Conservation (phyloP, 2,888 invertebrate species). For the Plagodis pulveraria region DNA sequence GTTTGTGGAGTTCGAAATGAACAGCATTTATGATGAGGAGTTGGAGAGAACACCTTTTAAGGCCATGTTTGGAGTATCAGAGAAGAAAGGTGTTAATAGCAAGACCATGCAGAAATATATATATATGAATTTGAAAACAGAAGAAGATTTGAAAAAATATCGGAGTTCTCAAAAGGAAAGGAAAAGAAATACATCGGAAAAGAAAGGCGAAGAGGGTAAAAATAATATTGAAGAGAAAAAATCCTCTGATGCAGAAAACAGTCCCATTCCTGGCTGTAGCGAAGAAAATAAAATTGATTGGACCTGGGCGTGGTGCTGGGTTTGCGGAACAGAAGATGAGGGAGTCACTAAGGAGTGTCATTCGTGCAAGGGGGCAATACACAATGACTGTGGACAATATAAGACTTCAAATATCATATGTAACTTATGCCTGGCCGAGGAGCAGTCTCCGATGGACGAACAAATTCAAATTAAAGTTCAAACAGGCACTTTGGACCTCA, state of each 20-base stretch:
- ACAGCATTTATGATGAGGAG: conserved; percentile 4
- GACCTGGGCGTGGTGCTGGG: conserved; percentile 9
- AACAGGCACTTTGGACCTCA: too few species aligned
- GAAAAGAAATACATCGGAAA: neutral
- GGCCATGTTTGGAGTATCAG: neutral
- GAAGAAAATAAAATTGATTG: neutral
- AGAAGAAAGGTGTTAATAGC: neutral
- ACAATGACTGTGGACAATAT: conserved; percentile 5
- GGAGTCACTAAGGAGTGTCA: neutral
- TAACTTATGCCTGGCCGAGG: conserved; percentile 6
- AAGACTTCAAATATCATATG: conserved; percentile 1
- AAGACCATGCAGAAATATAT: neutral
- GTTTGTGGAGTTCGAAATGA: conserved; percentile 3
- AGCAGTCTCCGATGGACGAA: neutral
- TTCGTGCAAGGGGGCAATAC: conserved; percentile 6
- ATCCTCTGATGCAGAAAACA: neutral
- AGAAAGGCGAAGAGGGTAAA: neutral
- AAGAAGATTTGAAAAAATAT: conserved; percentile 6
- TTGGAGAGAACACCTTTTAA: conserved; percentile 5
- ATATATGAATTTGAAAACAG: neutral
- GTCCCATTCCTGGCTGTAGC: neutral
- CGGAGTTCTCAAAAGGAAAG: neutral
- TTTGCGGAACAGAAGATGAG: conserved; percentile 11
- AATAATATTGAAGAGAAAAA: neutral
- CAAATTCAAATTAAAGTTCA: neutral